Base-by-base conservation (phyloP, 2,113 vertebrate genomes). In the Tympanuchus pallidicinctus region DNA sequence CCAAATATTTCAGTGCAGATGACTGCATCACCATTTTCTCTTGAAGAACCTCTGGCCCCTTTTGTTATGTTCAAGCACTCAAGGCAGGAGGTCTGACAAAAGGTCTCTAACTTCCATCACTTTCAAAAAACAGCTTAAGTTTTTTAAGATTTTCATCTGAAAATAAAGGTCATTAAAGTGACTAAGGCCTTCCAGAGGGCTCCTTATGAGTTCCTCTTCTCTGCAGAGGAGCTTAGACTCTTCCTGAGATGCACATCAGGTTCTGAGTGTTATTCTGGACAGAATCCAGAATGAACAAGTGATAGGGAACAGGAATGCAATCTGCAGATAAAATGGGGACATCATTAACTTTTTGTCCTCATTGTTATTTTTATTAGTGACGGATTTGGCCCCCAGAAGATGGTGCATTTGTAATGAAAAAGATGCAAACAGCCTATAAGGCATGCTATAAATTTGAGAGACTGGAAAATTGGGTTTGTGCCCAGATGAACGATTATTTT, bases 321-420 rank as follows among this genome's bases (percentile, higher is more conserved):
- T 50, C 65, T n/a, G 65, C 36, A 82, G 78, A 87, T 36, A 82
- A 69, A 86, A 82, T 50, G 30, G 88, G 13, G 4, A 17, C 54
- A 89, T 70, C 5, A 32, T 82, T 75, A 94, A 66, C 21, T 80
- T 95, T 65, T 94, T 91, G 82, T 90, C 67, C 50, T 84, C 47
- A 52, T 76, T 88, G 54, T 93, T 92, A 63, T 87, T 96, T 93
- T 90, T 81, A 90, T 86, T 92, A 96, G 69, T 88, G 77, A 79
- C 80, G 30, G 14, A 54, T 92, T 92, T 82, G 87, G 67, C 48
- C 56, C 34, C 12, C 30, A 73, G 78, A 79, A 89, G 45, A 42
- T 38, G 6, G 34, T 34, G 11, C 22, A 80, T 79, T 89, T 74
- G 45, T 75, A 82, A 75, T 36, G 30, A 74, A 73, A 78, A 84